Base-by-base conservation (phyloP, 92 coral and sea anemone species). In the Zoanthus sociatus region DNA sequence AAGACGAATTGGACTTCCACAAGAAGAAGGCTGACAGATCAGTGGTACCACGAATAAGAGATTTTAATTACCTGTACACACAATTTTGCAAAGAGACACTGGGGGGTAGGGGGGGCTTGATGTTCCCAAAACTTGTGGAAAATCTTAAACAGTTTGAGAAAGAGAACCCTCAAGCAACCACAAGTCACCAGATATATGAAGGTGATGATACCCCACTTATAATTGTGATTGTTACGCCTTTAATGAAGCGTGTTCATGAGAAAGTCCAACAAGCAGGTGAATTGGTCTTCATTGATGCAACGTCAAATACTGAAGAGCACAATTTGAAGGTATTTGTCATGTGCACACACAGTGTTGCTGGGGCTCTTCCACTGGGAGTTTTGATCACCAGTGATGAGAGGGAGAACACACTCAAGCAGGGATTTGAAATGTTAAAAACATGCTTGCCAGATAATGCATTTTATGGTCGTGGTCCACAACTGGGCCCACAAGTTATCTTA, bases 1-100 rank as follows among this genome's bases (percentile, higher is more conserved):
- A 47, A 32, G 89, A 91, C 74, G 96, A 89, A 17, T 55, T 91
- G 86, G 69, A 45, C 26, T 89, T 55, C 74, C 94, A 93, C 77
- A 71, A 70, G 89, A 93, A 86, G 79, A 93, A 93, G 66, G 96
- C 96, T 16, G 90, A 93, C 82, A 87, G 91, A 26, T 91, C 94
- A 37, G 68, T 83, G 21, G 88, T 79, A 54, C 92, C 96, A 58
- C 87, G 94, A 89, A 91, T 86, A 89, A 88, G 91, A 78, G 94
- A 93, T 60, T 91, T 93, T 72, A 89, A 55, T 54, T 18, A 93
- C 78, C 56, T 91, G 17, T 91, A 83, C 89, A 83, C 64, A 42
- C 74, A 93, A 88, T 93, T 89, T 73, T 75, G 88, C 37, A 78
- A 75, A 71, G 96, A 93, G 78, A 82, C 56, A 54, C 91, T 86